These are phyloP conservation scores for Anagyrus pseudococci DNA, from an alignment of 2,888 invertebrate species.

Conservation along the genomic window DNA sequence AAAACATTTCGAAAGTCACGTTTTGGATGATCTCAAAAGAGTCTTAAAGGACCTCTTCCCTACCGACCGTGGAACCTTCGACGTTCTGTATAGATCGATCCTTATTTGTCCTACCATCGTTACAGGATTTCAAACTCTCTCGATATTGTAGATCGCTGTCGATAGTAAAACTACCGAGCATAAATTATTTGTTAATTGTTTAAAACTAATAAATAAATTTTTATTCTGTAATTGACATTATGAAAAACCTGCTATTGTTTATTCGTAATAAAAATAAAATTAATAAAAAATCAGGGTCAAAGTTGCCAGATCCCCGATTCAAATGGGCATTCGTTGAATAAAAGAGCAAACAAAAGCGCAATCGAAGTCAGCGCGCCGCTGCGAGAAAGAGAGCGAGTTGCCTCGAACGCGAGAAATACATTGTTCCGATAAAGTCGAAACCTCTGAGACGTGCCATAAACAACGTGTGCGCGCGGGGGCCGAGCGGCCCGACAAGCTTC, in stretches of 20 bases:
- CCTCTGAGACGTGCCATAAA: slow-evolving; percentile 27
- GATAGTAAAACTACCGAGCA: slow-evolving; percentile 18
- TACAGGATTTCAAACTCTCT: slow-evolving; percentile 29
- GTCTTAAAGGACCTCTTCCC: slow-evolving; percentile 29
- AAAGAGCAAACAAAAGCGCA: neutral
- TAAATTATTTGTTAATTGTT: slow-evolving; percentile 23
- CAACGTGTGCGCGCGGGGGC: slow-evolving; percentile 4
- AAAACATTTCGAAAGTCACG: slow-evolving; percentile 5
- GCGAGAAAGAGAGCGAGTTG: neutral
- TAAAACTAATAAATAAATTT: neutral
- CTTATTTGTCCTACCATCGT: slow-evolving; percentile 35
- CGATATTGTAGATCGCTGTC: slow-evolving; percentile 33
- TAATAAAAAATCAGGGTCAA: neutral
- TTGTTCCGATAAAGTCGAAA: slow-evolving; percentile 30
- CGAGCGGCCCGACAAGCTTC: neutral
- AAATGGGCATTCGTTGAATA: too few species aligned
- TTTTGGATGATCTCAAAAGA: neutral
- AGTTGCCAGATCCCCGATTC: too few species aligned
- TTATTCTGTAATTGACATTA: too few species aligned
- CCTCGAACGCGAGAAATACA: neutral
- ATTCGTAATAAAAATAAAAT: neutral
- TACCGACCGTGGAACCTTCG: slow-evolving; percentile 35
- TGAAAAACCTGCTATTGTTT: too few species aligned
- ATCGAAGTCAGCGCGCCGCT: neutral
- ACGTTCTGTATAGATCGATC: slow-evolving; percentile 15